phyloP scores from a whole-genome alignment of 2,113 vertebrate species.

The Motacilla alba region DNA sequence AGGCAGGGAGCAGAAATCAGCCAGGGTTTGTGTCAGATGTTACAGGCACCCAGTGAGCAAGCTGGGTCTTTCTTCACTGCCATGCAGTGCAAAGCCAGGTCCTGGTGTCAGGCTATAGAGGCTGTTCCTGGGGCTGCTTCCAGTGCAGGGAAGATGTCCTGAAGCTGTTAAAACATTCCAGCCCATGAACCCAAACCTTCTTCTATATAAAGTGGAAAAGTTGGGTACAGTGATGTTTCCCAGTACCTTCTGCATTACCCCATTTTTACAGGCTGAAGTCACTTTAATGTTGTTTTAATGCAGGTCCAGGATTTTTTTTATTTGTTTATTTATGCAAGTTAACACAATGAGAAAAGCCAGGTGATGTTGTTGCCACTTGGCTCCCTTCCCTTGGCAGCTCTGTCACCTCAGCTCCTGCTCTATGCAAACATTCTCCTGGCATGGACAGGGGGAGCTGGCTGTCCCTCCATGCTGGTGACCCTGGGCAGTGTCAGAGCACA shows the following conservation, averaged over 20 bases:
- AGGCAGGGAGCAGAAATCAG: neutral
- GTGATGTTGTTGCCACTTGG: neutral
- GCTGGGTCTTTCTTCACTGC: neutral
- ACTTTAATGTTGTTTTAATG: neutral
- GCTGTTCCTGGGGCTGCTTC: neutral
- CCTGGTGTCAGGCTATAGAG: neutral
- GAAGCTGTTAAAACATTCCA: neutral
- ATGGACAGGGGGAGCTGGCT: neutral
- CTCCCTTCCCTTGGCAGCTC: neutral
- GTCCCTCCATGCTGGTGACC: rapidly evolving
- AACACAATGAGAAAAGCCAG: neutral
- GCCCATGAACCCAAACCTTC: neutral
- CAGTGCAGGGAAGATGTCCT: neutral
- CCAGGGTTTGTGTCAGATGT: neutral
- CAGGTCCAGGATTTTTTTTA: neutral
- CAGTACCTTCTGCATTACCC: neutral
- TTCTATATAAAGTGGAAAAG: neutral
- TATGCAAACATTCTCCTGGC: neutral
- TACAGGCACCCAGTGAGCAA: neutral
- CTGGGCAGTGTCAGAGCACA: neutral
- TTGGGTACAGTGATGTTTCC: neutral
- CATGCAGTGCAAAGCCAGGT: neutral
- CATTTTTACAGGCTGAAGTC: neutral
- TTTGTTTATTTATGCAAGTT: neutral
- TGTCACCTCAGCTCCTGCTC: neutral